Evolutionary conservation across 2,797 vertebrate species (phyloP).

Genomic region (Pangasius krempfi): DNA sequence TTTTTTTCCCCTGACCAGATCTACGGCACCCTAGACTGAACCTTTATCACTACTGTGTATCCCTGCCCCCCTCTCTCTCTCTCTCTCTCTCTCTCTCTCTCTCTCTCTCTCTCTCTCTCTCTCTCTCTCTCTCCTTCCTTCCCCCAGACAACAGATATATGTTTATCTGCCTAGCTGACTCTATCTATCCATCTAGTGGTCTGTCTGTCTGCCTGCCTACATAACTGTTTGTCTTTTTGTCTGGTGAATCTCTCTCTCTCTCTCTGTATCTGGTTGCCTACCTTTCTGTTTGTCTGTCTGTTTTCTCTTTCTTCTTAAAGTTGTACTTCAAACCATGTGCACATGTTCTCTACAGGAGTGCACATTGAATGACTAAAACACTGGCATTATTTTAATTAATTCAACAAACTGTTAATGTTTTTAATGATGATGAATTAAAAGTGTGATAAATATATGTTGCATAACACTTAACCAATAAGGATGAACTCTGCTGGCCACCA

Average conservation of each 20-base stretch:
- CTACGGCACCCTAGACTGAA: neutral
- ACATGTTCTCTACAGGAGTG: no score
- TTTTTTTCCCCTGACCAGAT: slow-evolving; percentile 33
- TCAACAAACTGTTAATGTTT: no score
- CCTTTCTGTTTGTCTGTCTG: neutral
- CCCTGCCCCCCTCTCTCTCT: neutral
- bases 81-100: neutral
- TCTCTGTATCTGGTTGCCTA: neutral
- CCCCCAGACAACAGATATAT: neutral
- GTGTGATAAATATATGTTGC: no score
- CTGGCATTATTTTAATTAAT: no score
- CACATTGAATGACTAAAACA: no score
- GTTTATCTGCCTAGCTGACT: neutral
- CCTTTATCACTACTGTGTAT: neutral
- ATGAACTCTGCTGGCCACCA: neutral
- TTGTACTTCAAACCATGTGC: neutral
- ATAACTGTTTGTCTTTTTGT: neutral
- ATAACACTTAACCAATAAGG: neutral
- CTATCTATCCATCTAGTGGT: neutral
- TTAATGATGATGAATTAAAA: no score
- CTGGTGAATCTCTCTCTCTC: no score
- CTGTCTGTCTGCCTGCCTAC: neutral
- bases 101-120: neutral
- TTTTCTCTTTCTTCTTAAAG: no score
- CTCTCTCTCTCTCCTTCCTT: neutral